These are phyloP conservation scores for Scleropages formosus DNA, from an alignment of 2,797 vertebrate species.

Conservation along the genomic window DNA sequence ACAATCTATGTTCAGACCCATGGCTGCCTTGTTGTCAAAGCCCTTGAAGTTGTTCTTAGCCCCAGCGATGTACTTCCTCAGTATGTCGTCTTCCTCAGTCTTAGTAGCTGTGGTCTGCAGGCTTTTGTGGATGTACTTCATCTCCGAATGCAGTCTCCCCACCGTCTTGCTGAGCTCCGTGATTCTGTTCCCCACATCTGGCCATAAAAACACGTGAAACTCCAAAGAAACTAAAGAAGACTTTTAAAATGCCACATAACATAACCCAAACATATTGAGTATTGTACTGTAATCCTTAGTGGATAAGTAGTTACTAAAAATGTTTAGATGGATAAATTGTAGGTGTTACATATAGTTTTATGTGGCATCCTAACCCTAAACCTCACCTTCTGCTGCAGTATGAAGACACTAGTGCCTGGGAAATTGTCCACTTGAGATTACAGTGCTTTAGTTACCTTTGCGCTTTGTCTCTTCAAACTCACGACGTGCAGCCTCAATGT, in stretches of 20 bases:
- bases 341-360: too few species aligned
- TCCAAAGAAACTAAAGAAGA: not conserved
- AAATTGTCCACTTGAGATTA: not conserved
- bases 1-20: slow-evolving; percentile 43
- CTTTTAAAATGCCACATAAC: too few species aligned
- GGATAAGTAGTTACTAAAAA: too few species aligned
- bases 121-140: slow-evolving; percentile 65
- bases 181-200: slow-evolving; percentile 84
- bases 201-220: slow-evolving; percentile 19
- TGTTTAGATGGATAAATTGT: too few species aligned
- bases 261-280: too few species aligned
- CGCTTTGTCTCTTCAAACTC: slow-evolving; percentile 83
- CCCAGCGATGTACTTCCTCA: slow-evolving; percentile 78
- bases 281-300: too few species aligned
- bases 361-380: too few species aligned
- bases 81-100: slow-evolving; percentile 63
- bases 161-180: slow-evolving; percentile 81
- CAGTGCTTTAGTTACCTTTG: too few species aligned
- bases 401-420: too few species aligned
- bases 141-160: slow-evolving; percentile 70
- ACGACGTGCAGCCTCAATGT: slow-evolving; percentile 79
- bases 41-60: slow-evolving; percentile 82
- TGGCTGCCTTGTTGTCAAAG: slow-evolving; percentile 52
- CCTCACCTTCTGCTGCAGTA: too few species aligned
- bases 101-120: slow-evolving; percentile 46